Percentiles rank a stretch among this genome's conserved stretches.
phyloP scores from a whole-genome alignment of 2,888 invertebrate genomes.

The Eledone cirrhosa region DNA sequence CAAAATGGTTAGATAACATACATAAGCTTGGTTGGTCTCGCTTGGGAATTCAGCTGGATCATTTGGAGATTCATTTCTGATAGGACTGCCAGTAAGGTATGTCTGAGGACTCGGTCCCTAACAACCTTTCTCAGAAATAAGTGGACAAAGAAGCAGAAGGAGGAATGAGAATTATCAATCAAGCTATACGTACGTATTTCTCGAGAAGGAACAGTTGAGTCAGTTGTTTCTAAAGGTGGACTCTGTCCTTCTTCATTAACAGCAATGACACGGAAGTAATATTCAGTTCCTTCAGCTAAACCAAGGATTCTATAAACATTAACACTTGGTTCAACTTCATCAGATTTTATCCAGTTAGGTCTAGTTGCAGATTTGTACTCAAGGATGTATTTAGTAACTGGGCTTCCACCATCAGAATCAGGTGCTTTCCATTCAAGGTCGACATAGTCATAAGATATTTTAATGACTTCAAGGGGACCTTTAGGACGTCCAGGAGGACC shows the following conservation, averaged over 20 bases:
- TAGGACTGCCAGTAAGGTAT: too few species aligned
- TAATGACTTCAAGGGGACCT: constrained; percentile 49
- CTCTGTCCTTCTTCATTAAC: constrained; percentile 61
- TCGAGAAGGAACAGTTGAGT: constrained; percentile 51
- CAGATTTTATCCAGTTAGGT: constrained; percentile 78
- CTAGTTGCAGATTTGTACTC: constrained; percentile 81
- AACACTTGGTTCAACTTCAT: constrained; percentile 46
- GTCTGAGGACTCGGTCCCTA: too few species aligned
- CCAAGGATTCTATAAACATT: constrained; percentile 65
- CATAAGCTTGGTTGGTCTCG: constrained; percentile 54
- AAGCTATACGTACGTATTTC: constrained; percentile 27
- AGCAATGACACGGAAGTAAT: constrained; percentile 62
- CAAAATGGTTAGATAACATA: too few species aligned
- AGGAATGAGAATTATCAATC: too few species aligned
- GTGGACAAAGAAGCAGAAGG: too few species aligned
- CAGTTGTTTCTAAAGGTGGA: constrained; percentile 48
- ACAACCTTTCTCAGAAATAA: too few species aligned
- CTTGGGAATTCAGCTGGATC: too few species aligned
- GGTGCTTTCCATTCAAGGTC: constrained; percentile 62
- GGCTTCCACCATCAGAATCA: constrained; percentile 61
- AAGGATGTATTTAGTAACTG: constrained; percentile 57
- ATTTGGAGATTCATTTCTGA: constrained; percentile 46
- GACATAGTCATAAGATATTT: constrained; percentile 52
- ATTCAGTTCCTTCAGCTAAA: constrained; percentile 72
- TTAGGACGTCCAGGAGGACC: constrained; percentile 58